Evolutionary conservation across 2,797 vertebrate species (phyloP).

Genomic region (Antrozous pallidus): DNA sequence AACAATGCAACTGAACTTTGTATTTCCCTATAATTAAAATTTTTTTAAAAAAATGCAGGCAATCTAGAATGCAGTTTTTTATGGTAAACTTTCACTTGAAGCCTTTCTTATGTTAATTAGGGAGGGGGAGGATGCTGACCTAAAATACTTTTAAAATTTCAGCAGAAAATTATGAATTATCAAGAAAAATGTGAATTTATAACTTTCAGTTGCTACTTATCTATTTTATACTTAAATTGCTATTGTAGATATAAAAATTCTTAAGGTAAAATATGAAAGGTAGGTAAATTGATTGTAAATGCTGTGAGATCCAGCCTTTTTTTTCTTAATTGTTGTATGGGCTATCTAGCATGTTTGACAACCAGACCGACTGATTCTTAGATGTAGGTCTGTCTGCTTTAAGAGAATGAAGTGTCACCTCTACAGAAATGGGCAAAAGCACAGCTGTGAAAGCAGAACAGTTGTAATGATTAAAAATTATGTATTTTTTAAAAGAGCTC

Average conservation of each 20-base stretch:
- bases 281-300: not conserved
- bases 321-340: not conserved
- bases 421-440: not conserved
- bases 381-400: not conserved
- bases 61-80: not conserved
- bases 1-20: not conserved
- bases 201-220: not conserved
- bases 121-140: not conserved
- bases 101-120: not conserved
- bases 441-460: not conserved
- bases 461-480: not conserved
- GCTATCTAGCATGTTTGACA: constrained; percentile 11
- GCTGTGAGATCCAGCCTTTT: not conserved
- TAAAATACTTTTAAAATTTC: not conserved
- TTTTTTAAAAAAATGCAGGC: not conserved
- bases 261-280: not conserved
- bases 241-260: not conserved
- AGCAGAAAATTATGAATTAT: not conserved
- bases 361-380: not conserved
- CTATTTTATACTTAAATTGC: not conserved
- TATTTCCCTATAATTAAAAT: not conserved
- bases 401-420: not conserved
- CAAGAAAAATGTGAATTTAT: not conserved
- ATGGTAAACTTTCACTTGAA: not conserved
- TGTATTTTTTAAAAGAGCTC: not conserved